Conservation (phyloP, 2,113 vertebrate species). For the Petromus typicus region DNA sequence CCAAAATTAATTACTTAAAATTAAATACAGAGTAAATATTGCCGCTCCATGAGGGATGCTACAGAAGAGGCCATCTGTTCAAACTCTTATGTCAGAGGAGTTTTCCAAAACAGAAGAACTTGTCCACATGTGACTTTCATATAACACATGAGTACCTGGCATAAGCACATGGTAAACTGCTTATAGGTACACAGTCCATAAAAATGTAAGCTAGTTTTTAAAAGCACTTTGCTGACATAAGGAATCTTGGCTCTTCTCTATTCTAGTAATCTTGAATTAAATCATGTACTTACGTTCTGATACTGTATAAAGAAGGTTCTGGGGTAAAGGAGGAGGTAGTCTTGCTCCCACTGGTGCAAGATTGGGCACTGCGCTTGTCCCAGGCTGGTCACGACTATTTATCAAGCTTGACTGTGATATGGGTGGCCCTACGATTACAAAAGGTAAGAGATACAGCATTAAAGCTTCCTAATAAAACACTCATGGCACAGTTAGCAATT, state of each 20-base stretch:
- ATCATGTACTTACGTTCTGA: constrained; percentile 95
- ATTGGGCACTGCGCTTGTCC: constrained; percentile 92
- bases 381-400: constrained; percentile 93
- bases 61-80: background rate
- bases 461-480: background rate
- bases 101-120: background rate
- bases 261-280: background rate
- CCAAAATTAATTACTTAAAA: background rate
- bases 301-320: constrained; percentile 96
- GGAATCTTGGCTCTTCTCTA: background rate
- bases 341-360: constrained; percentile 94
- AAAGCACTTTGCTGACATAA: constrained; percentile 16
- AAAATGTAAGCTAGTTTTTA: constrained; percentile 7
- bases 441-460: constrained; percentile 67
- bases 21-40: background rate
- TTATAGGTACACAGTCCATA: background rate
- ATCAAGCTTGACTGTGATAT: constrained; percentile 92
- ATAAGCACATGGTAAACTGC: background rate
- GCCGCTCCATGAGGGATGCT: background rate
- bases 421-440: constrained; percentile 92
- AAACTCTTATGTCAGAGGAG: background rate
- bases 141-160: background rate
- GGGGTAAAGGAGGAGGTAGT: constrained; percentile 92
- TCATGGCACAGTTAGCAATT: constrained; percentile 3
- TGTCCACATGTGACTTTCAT: background rate